These are phyloP conservation scores for Cerceris ruficornis DNA, from an alignment of 2,888 invertebrate genomes.

Conservation along the genomic window DNA sequence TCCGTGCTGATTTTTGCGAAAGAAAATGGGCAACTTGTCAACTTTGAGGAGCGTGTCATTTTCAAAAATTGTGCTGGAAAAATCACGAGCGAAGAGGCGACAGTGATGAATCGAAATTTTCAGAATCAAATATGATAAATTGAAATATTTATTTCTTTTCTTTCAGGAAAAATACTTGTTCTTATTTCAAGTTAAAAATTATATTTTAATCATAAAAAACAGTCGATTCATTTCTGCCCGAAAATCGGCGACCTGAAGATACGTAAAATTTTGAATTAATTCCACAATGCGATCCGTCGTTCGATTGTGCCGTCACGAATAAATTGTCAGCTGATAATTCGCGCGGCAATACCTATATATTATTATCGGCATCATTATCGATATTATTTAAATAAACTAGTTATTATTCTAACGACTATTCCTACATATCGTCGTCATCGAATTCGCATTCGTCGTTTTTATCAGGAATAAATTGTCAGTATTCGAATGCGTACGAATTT, in stretches of 20 bases:
- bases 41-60: too few species aligned
- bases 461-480: conserved; percentile 3
- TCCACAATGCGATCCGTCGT: conserved; percentile 44
- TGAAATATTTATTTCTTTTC: too few species aligned
- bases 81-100: too few species aligned
- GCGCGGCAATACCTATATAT: conserved; percentile 67
- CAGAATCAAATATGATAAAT: too few species aligned
- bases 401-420: conserved; percentile 63
- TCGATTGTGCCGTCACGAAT: conserved; percentile 50
- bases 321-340: conserved; percentile 59
- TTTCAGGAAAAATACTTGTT: too few species aligned
- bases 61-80: too few species aligned
- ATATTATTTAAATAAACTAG: conserved; percentile 69
- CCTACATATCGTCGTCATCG: conserved; percentile 38
- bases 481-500: conserved; percentile 1
- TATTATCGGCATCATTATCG: conserved; percentile 53
- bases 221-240: conserved; percentile 48
- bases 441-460: neutral
- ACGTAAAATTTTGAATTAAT: neutral
- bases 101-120: too few species aligned
- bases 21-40: too few species aligned
- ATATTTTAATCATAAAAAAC: too few species aligned
- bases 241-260: too few species aligned
- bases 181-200: too few species aligned
- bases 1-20: too few species aligned